Conservation (phyloP, 2,113 vertebrate species). For the Phycodurus eques region DNA sequence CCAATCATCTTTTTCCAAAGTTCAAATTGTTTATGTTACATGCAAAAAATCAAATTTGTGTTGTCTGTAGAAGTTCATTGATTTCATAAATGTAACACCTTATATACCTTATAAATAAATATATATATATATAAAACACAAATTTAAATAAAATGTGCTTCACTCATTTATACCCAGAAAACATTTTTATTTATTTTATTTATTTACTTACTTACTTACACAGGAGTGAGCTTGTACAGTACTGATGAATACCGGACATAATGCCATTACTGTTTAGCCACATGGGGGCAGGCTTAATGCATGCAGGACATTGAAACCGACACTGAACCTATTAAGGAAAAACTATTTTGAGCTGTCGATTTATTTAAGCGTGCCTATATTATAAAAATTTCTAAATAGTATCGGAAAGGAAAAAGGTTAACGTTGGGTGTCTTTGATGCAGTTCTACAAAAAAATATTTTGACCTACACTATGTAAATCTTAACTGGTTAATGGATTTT, state of each 20-base stretch:
- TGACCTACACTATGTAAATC: background rate
- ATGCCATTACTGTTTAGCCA: constrained; percentile 16
- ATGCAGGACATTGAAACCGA: background rate
- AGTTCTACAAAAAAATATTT: background rate
- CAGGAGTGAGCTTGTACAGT: no score
- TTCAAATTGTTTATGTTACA: no score
- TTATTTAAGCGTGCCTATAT: background rate
- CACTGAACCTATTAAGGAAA: background rate
- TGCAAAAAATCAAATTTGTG: no score
- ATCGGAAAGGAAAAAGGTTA: background rate
- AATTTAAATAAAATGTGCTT: background rate
- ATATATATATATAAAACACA: no score
- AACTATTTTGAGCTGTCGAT: background rate
- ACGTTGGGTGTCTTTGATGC: background rate
- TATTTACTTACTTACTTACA: background rate
- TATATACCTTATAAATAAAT: no score
- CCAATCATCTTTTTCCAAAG: no score
- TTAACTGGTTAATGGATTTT: background rate
- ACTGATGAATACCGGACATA: background rate
- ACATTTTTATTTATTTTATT: no score
- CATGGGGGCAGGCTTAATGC: constrained; percentile 35
- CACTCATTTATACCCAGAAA: no score
- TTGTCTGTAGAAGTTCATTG: no score
- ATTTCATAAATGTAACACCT: no score
- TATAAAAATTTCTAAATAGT: background rate